Evolutionary conservation across 1,140 invertebrate species (phyloP).

Genomic region (Aricia agestis): DNA sequence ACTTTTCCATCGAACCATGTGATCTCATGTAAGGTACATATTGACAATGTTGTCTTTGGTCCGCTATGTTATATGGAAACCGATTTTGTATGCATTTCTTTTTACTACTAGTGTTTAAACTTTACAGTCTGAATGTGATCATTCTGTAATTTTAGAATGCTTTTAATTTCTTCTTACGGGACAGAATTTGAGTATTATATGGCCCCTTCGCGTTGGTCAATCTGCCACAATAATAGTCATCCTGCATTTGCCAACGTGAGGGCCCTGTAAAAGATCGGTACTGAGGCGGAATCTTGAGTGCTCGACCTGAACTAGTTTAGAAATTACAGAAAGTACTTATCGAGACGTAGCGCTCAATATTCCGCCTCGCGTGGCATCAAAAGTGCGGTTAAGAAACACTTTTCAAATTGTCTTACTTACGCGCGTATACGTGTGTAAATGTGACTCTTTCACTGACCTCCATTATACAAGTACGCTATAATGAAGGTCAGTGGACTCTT

Average conservation of each 20-base stretch:
- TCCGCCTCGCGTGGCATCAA: neutral
- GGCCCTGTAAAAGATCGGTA: no score
- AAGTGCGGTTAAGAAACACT: no score
- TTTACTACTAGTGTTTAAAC: neutral
- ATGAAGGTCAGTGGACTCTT: no score
- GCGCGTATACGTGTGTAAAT: no score
- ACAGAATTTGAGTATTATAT: neutral
- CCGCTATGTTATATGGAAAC: slow-evolving; percentile 35
- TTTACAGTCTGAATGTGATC: neutral
- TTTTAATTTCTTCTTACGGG: neutral
- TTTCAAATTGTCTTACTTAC: no score
- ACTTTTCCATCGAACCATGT: slow-evolving; percentile 53
- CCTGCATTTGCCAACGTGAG: no score
- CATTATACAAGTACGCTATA: no score
- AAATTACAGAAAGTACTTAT: neutral
- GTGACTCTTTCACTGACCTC: no score
- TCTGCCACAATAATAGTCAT: no score
- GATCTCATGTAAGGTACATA: slow-evolving; percentile 57
- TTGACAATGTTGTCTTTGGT: slow-evolving; percentile 33
- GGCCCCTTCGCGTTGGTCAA: no score
- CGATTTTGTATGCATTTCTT: slow-evolving; percentile 18
- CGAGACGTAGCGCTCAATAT: neutral
- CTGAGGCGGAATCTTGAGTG: neutral
- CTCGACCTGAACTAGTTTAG: neutral
- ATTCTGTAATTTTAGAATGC: neutral